Conservation (phyloP, 2,888 invertebrate species). For the Exocentrus adspersus region DNA sequence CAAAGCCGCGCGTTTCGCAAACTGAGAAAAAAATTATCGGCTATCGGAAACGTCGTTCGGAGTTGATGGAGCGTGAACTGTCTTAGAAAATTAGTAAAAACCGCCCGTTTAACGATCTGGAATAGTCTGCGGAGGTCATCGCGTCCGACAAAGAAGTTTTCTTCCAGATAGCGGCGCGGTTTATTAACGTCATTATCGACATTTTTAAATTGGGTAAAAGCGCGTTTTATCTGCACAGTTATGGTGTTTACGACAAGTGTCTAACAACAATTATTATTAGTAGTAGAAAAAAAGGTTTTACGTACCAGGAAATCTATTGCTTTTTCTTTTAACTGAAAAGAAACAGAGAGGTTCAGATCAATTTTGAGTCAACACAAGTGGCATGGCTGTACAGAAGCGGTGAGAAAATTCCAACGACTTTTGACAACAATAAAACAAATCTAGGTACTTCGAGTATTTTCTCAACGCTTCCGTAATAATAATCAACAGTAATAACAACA, state of each 20-base stretch:
- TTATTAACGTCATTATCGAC: conserved; percentile 37
- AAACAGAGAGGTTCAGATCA: conserved; percentile 51
- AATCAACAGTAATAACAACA: too few species aligned
- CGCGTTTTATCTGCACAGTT: conserved; percentile 25
- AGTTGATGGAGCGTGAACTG: conserved; percentile 26
- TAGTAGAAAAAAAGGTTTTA: conserved; percentile 46
- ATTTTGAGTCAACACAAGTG: not conserved
- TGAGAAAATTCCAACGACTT: not conserved
- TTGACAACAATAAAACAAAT: not conserved
- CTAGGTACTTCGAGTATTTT: too few species aligned
- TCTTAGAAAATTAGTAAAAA: conserved; percentile 21
- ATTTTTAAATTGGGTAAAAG: too few species aligned
- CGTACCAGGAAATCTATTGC: conserved; percentile 60
- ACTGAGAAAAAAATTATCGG: too few species aligned
- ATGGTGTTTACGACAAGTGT: conserved; percentile 13
- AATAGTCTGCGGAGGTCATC: conserved; percentile 28
- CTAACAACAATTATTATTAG: conserved; percentile 39
- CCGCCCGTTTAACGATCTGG: conserved; percentile 22
- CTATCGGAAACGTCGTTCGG: conserved; percentile 22
- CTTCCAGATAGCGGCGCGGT: conserved; percentile 21
- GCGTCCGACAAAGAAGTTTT: conserved; percentile 33
- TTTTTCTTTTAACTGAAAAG: conserved; percentile 60
- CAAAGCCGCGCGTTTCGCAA: not conserved
- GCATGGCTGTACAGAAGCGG: not conserved
- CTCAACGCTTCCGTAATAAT: too few species aligned